Evolutionary conservation across 2,113 vertebrate genomes (phyloP).

Genomic region (Entelurus aequoreus): DNA sequence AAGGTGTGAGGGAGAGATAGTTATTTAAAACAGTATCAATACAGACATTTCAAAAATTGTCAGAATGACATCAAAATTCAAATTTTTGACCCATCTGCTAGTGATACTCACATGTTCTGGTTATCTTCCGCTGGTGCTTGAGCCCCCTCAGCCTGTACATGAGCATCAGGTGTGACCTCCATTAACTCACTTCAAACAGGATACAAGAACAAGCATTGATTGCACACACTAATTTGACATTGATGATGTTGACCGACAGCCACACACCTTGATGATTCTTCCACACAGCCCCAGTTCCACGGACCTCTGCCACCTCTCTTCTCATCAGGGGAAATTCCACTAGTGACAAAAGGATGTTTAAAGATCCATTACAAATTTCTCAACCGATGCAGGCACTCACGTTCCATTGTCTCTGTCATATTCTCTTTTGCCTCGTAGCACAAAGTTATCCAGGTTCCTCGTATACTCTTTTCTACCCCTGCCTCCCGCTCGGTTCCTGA

Average conservation of each 20-base stretch:
- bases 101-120: slow-evolving; percentile 71
- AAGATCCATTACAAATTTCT: neutral
- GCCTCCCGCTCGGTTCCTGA: slow-evolving; percentile 56
- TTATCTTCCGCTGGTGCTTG: slow-evolving; percentile 49
- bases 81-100: neutral
- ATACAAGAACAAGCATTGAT: slow-evolving; percentile 2
- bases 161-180: slow-evolving; percentile 34
- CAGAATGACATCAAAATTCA: neutral
- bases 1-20: too few relatives aligned
- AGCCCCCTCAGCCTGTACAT: slow-evolving; percentile 63
- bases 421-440: slow-evolving; percentile 77
- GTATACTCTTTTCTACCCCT: slow-evolving; percentile 61
- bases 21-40: too few relatives aligned
- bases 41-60: too few relatives aligned
- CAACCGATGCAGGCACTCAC: slow-evolving; percentile 58
- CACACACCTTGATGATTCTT: slow-evolving; percentile 60
- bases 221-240: neutral
- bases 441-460: slow-evolving; percentile 68
- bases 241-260: neutral
- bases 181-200: slow-evolving; percentile 65
- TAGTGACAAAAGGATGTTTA: slow-evolving; percentile 20
- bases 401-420: slow-evolving; percentile 78
- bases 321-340: slow-evolving; percentile 73
- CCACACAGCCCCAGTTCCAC: slow-evolving; percentile 72
- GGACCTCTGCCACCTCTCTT: slow-evolving; percentile 72